Conservation (phyloP, 2,113 vertebrate species). For the Grammomys dolichurus region DNA sequence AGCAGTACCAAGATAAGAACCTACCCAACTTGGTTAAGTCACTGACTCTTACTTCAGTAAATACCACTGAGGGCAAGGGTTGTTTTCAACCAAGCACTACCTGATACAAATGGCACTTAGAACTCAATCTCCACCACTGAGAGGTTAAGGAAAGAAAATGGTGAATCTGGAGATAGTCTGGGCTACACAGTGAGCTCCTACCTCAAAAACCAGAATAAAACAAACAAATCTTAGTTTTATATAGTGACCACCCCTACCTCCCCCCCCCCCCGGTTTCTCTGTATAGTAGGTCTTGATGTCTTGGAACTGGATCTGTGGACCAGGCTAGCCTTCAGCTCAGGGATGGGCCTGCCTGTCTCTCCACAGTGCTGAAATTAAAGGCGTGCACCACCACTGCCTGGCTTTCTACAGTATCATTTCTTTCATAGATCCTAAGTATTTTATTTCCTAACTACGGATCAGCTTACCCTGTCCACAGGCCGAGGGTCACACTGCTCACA, state of each 20-base stretch:
- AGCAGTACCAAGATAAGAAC: not conserved
- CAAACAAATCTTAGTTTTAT: not conserved
- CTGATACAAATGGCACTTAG: not conserved
- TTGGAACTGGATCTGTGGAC: not conserved
- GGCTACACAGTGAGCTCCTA: not conserved
- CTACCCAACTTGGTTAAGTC: not conserved
- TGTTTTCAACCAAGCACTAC: conserved; percentile 20
- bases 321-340: not conserved
- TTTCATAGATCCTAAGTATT: not conserved
- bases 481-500: conserved; percentile 98
- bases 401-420: not conserved
- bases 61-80: not conserved
- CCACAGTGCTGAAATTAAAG: not conserved
- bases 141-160: not conserved
- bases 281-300: not conserved
- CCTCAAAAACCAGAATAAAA: not conserved
- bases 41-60: not conserved
- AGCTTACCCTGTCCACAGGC: conserved; percentile 92
- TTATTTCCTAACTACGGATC: not conserved
- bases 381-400: too few relatives aligned
- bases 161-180: not conserved
- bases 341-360: not conserved
- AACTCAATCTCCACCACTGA: not conserved
- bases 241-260: not conserved
- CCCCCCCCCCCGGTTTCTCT: not conserved